A percentile compares a stretch with the other conserved stretches of the same genome.
Evolutionary conservation across 2,113 vertebrate genomes (phyloP).

Genomic region (Rostratula benghalensis): DNA sequence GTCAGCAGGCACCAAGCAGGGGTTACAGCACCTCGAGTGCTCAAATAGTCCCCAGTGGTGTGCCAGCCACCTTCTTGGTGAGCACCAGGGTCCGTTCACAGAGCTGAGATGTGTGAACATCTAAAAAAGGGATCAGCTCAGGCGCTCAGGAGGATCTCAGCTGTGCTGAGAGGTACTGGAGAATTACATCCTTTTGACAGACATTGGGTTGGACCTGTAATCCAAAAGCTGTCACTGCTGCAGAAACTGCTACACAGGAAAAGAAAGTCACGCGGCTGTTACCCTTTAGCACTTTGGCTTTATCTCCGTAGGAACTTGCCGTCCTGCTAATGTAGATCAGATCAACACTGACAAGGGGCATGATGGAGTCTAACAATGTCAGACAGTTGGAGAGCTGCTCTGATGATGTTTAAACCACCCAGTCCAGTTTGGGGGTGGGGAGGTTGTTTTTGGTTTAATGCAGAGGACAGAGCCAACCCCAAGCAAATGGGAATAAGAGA

Average conservation of each 20-base stretch:
- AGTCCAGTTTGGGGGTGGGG: not conserved
- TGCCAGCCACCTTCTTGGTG: not conserved
- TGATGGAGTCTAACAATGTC: not conserved
- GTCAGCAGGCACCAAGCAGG: not conserved
- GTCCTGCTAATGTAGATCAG: not conserved
- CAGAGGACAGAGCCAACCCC: not conserved
- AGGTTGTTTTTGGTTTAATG: not conserved
- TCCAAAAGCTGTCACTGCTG: not conserved
- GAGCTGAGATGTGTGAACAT: not conserved
- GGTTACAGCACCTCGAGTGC: not conserved
- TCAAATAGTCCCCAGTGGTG: not conserved
- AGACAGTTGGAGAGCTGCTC: not conserved
- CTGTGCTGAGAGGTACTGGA: not conserved
- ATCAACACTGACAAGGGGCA: not conserved
- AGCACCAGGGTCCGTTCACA: not conserved
- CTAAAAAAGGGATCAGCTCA: not conserved
- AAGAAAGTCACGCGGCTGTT: not conserved
- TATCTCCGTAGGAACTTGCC: not conserved
- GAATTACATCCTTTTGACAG: not conserved
- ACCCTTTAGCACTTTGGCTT: conserved; percentile 27
- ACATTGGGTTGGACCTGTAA: not conserved
- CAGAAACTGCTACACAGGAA: not conserved
- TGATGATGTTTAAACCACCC: not conserved
- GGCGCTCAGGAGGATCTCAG: not conserved
- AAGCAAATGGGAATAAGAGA: not conserved